Base-by-base conservation (phyloP, 1,140 invertebrate genomes). In the Proctacanthus coquilletti region DNA sequence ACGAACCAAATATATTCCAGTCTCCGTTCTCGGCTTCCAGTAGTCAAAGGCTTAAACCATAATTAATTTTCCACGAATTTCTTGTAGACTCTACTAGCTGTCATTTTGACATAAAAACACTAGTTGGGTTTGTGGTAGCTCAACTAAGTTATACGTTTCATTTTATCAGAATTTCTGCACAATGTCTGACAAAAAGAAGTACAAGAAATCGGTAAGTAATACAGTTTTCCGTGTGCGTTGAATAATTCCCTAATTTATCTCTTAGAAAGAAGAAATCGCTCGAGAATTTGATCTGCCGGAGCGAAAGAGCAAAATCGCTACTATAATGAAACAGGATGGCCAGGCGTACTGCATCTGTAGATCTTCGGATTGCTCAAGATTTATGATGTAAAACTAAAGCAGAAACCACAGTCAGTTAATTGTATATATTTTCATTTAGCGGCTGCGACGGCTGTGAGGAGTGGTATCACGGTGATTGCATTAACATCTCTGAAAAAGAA, bases 401-500 rank as follows among this genome's bases (percentile, higher is more conserved):
- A 6, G 18, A 18, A 36, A 6, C 9, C 15, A 18, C 18, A 18
- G 14, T 21, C 10, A 21, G 19, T 39, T 33, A 13, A 19, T 47
- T 30, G 5, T 23, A 48, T 40, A 27, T 39, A 35, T 48, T 38
- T 41, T 50, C 40, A 48, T 54, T 62, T 44, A 83, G 84, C 62
- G 87, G 84, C 30, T 97, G 93, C 68, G 94, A 97, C 64, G 73
- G 84, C 20, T 98, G 94, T 63, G 88, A 97, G 61, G 91, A 96
- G 66, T 98, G 94, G 93, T 98, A 93, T 55, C 94, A 98, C 63
- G 92, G 92, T 8, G 88, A 95, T 52, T 97, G 93, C 60, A 93
- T 98, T 49, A 85, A 84, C 46, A 88, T 97, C 40, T 92, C 86
- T 8, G 82, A 93, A 55, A 75, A 83, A 46, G 84, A 95, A 58